Evolutionary conservation across 2,113 vertebrate species (phyloP).

Genomic region (Chionodraco myersi): DNA sequence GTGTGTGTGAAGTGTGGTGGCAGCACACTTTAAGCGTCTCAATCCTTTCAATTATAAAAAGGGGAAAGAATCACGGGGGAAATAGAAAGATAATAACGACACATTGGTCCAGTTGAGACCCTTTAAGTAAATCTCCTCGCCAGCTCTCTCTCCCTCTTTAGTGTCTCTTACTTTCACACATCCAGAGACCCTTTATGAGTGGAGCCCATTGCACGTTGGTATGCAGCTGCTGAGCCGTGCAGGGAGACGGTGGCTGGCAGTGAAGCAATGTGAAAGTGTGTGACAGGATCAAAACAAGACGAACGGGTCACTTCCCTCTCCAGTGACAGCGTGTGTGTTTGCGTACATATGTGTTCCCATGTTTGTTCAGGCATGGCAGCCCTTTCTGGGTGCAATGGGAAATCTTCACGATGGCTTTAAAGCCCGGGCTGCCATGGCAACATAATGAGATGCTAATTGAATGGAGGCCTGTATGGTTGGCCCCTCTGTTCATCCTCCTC

Average conservation of each 20-base stretch:
- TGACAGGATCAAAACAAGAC: slow-evolving; percentile 46
- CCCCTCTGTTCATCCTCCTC: slow-evolving; percentile 57
- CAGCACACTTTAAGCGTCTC: background rate
- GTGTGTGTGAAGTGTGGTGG: background rate
- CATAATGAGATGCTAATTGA: slow-evolving; percentile 89
- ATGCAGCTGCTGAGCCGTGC: slow-evolving; percentile 29
- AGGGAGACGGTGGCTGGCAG: slow-evolving; percentile 26
- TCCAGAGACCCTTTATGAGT: slow-evolving; percentile 5
- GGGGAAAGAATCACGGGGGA: background rate
- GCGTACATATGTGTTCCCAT: background rate
- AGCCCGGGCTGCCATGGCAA: slow-evolving; percentile 88
- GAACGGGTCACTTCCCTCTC: slow-evolving; percentile 44
- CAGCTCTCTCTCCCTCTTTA: background rate
- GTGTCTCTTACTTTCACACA: slow-evolving; percentile 13
- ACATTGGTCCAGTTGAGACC: slow-evolving; percentile 17
- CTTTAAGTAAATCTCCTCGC: slow-evolving; percentile 21
- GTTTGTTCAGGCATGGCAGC: slow-evolving; percentile 48
- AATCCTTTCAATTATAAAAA: slow-evolving; percentile 9
- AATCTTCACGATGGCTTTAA: slow-evolving; percentile 79
- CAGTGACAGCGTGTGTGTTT: slow-evolving; percentile 62
- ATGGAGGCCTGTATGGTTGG: slow-evolving; percentile 83
- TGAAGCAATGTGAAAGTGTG: slow-evolving; percentile 22
- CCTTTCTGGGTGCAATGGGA: slow-evolving; percentile 77
- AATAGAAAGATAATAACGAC: background rate
- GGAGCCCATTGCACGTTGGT: slow-evolving; percentile 2